A percentile compares a stretch with the other conserved stretches of the same genome.
Conservation (phyloP, 2,888 invertebrate genomes). For the Acanthoscelides obtectus region DNA sequence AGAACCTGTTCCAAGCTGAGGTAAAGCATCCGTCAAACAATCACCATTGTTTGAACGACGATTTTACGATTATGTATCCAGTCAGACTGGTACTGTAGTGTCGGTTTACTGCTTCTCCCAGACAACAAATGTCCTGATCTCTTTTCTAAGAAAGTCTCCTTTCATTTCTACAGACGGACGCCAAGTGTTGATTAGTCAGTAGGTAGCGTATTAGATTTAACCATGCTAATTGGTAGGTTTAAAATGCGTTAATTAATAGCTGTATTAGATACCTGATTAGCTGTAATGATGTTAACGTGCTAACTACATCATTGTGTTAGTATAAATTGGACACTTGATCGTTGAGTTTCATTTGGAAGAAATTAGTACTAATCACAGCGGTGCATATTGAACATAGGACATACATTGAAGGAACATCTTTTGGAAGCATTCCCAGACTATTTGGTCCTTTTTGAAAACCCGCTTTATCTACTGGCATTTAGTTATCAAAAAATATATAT, state of each 20-base stretch:
- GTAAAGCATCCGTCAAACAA: not conserved
- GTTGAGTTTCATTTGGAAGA: not conserved
- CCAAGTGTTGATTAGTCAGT: not conserved
- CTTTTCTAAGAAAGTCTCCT: not conserved
- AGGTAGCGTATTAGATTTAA: not conserved
- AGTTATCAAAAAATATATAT: too few species aligned
- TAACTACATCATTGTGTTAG: not conserved
- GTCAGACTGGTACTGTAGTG: not conserved
- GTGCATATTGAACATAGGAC: too few species aligned
- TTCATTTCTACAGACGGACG: not conserved
- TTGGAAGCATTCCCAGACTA: too few species aligned
- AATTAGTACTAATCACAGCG: too few species aligned
- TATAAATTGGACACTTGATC: not conserved
- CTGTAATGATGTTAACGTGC: not conserved
- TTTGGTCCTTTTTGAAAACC: too few species aligned
- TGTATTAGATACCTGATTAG: not conserved
- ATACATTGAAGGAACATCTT: too few species aligned
- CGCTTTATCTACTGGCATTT: too few species aligned
- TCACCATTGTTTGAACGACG: not conserved
- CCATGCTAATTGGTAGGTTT: not conserved
- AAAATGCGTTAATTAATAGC: not conserved
- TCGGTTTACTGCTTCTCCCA: not conserved
- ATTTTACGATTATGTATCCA: not conserved
- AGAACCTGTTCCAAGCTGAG: not conserved
- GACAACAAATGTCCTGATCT: not conserved